Evolutionary conservation across 1,140 invertebrate species (phyloP), one percentile per base, ranked within the genome.

Genomic region (Caenorhabditis tropicalis): DNA sequence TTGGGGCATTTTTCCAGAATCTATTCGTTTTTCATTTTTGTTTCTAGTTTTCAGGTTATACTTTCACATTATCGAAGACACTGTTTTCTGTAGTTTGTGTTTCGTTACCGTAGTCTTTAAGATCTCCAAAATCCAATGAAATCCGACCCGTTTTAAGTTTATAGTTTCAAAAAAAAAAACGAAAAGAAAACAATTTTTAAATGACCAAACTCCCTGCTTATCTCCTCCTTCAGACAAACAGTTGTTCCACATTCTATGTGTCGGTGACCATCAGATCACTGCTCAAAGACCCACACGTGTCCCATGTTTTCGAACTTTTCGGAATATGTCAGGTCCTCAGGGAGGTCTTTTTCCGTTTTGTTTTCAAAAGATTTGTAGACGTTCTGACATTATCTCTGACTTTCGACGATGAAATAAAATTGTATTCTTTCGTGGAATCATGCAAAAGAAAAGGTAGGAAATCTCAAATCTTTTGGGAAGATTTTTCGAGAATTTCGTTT

Each of bases 231-330:
- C 29, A 65, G 58, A 65, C 58, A 65, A 65, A 65, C 58, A 65
- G 36, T 33, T 65, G 58, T 65, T 65, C 58, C 29, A 24, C 6
- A 27, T 27, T 27, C 24, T 16, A 15, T 9, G 10, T 7, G 21
- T 36, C 21, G 31, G 24, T 31, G 36, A 5, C 31, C n/a, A 49
- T 19, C 19, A 56, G 53, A 56, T 56, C 58, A 65, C 16, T 33
- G 58, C 58, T 65, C 58, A 65, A 65, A 65, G 29, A 65, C 29
- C 58, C 58, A 9, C 31, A 36, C 58, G 31, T 36, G 58, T 65
- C 58, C 58, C 29, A 33, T 65, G 58, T 65, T 65, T 65, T 65
- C 36, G 58, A 65, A 65, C 58, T 65, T 65, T 65, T 16, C 33
- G 36, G 29, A 74, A 39, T 36, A 36, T 74, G 65, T 46, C 65